Evolutionary conservation across 2,797 vertebrate genomes (phyloP).

Genomic region (Gymnodraco acuticeps): DNA sequence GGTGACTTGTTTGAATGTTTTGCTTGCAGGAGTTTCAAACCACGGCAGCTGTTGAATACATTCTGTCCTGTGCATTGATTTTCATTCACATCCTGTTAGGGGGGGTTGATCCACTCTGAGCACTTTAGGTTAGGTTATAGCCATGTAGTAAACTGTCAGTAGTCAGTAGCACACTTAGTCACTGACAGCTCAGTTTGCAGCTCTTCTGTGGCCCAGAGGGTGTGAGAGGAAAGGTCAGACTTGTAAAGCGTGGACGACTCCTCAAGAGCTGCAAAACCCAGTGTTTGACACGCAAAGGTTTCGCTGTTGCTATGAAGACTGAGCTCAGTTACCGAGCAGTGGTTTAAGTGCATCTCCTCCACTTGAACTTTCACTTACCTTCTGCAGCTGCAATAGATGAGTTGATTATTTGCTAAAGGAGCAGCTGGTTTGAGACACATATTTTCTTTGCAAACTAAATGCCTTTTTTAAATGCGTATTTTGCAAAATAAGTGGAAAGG

Average conservation of each 20-base stretch:
- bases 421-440: slow-evolving; percentile 8
- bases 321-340: neutral
- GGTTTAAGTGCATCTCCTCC: neutral
- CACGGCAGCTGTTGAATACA: slow-evolving; percentile 54
- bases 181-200: slow-evolving; percentile 60
- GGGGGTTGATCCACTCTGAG: slow-evolving; percentile 71
- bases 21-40: slow-evolving; percentile 36
- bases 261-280: slow-evolving; percentile 23
- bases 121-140: slow-evolving; percentile 58
- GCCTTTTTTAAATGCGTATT: slow-evolving; percentile 4
- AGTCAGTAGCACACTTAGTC: slow-evolving; percentile 63
- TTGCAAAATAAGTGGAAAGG: slow-evolving; percentile 28
- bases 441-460: neutral
- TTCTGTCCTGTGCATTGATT: slow-evolving; percentile 72
- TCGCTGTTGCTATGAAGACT: slow-evolving; percentile 30
- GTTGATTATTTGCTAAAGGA: slow-evolving; percentile 2
- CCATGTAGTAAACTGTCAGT: slow-evolving; percentile 46
- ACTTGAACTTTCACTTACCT: neutral
- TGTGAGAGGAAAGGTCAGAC: slow-evolving; percentile 65
- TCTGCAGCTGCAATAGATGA: slow-evolving; percentile 6
- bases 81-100: slow-evolving; percentile 71
- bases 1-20: slow-evolving; percentile 27
- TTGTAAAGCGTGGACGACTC: slow-evolving; percentile 30
- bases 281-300: slow-evolving; percentile 39
- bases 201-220: slow-evolving; percentile 40